These are phyloP conservation scores for Acropora yongei DNA, from an alignment of 64 coral and sea anemone species.

Conservation along the genomic window DNA sequence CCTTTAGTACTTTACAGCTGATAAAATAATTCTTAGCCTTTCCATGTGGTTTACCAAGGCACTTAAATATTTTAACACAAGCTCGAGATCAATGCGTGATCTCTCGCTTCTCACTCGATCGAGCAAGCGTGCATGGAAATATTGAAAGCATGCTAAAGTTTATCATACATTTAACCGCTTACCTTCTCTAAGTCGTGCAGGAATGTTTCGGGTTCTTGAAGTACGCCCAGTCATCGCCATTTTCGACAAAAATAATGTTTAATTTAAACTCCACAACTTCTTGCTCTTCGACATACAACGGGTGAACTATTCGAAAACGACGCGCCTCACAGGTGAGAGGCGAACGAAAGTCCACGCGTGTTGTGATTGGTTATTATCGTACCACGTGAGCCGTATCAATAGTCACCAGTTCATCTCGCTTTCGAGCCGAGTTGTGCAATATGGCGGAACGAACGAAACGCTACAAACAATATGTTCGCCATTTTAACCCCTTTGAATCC, in stretches of 20 bases:
- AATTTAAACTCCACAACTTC: no score
- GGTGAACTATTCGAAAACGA: neutral
- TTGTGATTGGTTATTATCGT: neutral
- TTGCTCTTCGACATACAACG: no score
- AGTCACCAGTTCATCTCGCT: neutral
- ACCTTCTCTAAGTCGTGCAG: neutral
- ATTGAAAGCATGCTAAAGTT: neutral
- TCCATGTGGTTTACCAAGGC: neutral
- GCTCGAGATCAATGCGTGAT: neutral
- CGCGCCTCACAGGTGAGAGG: neutral
- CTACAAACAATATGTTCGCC: neutral
- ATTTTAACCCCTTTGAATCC: neutral
- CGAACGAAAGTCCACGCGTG: neutral
- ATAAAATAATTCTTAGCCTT: neutral
- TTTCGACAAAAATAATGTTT: neutral
- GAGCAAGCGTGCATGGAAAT: neutral
- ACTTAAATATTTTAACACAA: neutral
- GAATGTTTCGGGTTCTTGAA: neutral
- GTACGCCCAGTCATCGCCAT: neutral
- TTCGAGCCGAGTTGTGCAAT: neutral
- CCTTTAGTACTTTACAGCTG: neutral
- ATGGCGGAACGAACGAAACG: neutral
- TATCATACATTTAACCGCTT: neutral
- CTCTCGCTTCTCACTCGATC: neutral
- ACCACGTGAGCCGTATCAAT: neutral